phyloP scores from a whole-genome alignment of 1,140 invertebrate species.

The Drosophila ananassae region DNA sequence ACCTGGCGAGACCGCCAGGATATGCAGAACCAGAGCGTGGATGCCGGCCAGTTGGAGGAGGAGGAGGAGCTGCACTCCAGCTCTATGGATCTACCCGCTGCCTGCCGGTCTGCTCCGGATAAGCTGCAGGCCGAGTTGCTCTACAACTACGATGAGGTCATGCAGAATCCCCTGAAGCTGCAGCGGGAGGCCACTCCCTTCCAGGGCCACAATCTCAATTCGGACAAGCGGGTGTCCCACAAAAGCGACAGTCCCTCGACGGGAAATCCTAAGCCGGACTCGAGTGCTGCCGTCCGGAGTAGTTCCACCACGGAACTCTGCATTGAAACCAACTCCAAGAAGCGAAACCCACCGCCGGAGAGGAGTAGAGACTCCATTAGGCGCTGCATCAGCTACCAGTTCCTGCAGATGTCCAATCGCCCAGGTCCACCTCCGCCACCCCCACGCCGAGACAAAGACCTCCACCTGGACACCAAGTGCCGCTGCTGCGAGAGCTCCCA shows the following conservation, averaged over 20 bases:
- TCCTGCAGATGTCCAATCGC: slow-evolving; percentile 72
- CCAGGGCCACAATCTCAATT: slow-evolving; percentile 24
- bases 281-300: slow-evolving; percentile 23
- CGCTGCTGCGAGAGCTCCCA: slow-evolving; percentile 86
- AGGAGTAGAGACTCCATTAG: slow-evolving; percentile 63
- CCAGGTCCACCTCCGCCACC: slow-evolving; percentile 17
- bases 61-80: slow-evolving; percentile 84
- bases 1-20: slow-evolving; percentile 84
- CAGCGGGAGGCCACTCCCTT: slow-evolving; percentile 67
- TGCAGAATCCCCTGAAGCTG: slow-evolving; percentile 76
- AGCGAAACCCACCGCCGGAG: slow-evolving; percentile 1
- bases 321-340: slow-evolving; percentile 50
- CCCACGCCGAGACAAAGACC: slow-evolving; percentile 39
- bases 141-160: slow-evolving; percentile 81
- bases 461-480: slow-evolving; percentile 84
- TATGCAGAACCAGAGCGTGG: slow-evolving; percentile 75
- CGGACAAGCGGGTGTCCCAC: slow-evolving; percentile 60
- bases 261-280: slow-evolving; percentile 22
- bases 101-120: slow-evolving; percentile 84
- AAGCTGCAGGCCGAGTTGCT: slow-evolving; percentile 85
- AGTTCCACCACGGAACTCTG: slow-evolving; percentile 66
- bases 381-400: slow-evolving; percentile 85
- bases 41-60: slow-evolving; percentile 25
- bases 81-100: slow-evolving; percentile 85
- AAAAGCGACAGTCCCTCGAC: slow-evolving; percentile 60